Evolutionary conservation across 2,888 invertebrate species (phyloP).

Genomic region (Agrochola lychnidis): DNA sequence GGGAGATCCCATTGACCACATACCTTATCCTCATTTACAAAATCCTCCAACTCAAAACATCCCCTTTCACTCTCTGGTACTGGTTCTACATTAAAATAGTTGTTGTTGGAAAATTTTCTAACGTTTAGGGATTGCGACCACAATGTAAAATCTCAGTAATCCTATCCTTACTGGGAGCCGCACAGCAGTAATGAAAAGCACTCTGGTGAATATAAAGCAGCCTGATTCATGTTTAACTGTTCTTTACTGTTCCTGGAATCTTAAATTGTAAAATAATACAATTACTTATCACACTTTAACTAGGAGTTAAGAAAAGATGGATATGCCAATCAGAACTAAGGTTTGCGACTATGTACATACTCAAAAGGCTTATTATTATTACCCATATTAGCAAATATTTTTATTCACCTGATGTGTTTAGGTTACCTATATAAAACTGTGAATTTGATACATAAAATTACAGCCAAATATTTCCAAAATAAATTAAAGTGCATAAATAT

Average conservation of each 20-base stretch:
- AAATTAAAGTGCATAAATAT: too few species aligned
- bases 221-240: constrained; percentile 49
- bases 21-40: not conserved
- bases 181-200: constrained; percentile 48
- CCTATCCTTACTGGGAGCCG: constrained; percentile 25
- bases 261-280: constrained; percentile 21
- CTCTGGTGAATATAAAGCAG: constrained; percentile 51
- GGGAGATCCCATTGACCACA: not conserved
- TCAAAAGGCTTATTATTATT: not conserved
- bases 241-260: not conserved
- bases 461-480: not conserved
- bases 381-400: too few species aligned
- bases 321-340: not conserved
- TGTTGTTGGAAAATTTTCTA: not conserved
- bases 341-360: not conserved
- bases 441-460: not conserved
- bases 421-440: not conserved
- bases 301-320: not conserved
- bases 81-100: not conserved
- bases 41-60: not conserved
- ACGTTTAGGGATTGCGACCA: constrained; percentile 8
- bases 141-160: constrained; percentile 41
- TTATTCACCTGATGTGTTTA: too few species aligned
- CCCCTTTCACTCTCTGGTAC: not conserved
- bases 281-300: not conserved